Conservation (phyloP, 2,888 invertebrate genomes). For the Luperina nickerlii region DNA sequence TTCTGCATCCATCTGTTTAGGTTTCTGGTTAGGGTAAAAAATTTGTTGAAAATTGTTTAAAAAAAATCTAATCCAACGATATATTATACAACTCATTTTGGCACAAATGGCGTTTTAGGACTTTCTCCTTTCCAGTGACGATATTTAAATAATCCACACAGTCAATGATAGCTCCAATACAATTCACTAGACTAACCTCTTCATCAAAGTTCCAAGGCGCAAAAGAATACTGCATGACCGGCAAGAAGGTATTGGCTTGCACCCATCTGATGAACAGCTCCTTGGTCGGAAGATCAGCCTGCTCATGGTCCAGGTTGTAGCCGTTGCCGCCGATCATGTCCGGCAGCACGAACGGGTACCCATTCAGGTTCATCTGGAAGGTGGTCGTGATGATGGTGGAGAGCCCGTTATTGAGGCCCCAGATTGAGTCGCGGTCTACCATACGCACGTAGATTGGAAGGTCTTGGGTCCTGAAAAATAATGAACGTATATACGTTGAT, state of each 20-base stretch:
- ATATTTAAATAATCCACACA: neutral
- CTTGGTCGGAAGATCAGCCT: slow-evolving; percentile 88
- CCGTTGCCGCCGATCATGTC: slow-evolving; percentile 95
- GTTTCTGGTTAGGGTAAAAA: no score
- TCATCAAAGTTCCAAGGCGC: slow-evolving; percentile 95
- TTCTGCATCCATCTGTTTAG: no score
- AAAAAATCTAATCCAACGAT: no score
- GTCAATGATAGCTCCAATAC: neutral
- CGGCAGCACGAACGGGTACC: slow-evolving; percentile 94
- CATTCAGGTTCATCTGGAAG: slow-evolving; percentile 91
- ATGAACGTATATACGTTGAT: neutral
- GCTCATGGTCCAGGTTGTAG: slow-evolving; percentile 86
- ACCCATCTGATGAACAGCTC: slow-evolving; percentile 95
- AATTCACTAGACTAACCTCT: slow-evolving; percentile 74
- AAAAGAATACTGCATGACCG: slow-evolving; percentile 94
- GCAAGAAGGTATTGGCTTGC: slow-evolving; percentile 94
- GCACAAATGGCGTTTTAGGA: no score
- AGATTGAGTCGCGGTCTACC: slow-evolving; percentile 94
- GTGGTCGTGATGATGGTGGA: slow-evolving; percentile 93
- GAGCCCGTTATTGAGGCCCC: slow-evolving; percentile 93
- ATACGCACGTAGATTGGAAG: slow-evolving; percentile 93
- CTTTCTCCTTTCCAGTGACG: no score
- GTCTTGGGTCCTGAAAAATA: slow-evolving; percentile 91
- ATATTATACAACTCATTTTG: no score
- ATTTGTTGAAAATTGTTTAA: no score